A percentile compares a stretch with the other conserved stretches of the same genome.
These are phyloP conservation scores for Shargacucullia verbasci DNA, from an alignment of 2,888 invertebrate species.

Conservation along the genomic window DNA sequence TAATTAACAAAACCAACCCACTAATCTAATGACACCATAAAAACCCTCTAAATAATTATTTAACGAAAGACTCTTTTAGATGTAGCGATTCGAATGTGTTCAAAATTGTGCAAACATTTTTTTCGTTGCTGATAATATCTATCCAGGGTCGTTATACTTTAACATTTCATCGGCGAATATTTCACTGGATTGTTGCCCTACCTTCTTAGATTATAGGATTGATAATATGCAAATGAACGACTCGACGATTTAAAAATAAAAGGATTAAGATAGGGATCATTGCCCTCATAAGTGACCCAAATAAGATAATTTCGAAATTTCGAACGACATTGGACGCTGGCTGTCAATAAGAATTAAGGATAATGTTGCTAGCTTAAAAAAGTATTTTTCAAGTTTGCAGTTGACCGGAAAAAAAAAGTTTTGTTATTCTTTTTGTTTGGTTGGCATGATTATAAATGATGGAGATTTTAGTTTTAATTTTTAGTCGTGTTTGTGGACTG, in stretches of 20 bases:
- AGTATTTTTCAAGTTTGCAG: slow-evolving; percentile 57
- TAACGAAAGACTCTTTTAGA: slow-evolving; percentile 26
- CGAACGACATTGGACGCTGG: slow-evolving; percentile 73
- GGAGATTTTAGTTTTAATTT: slow-evolving; percentile 50
- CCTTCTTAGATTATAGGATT: slow-evolving; percentile 80
- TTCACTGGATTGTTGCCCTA: slow-evolving; percentile 81
- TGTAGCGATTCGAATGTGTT: slow-evolving; percentile 49
- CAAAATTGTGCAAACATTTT: slow-evolving; percentile 56
- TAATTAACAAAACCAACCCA: slow-evolving; percentile 37
- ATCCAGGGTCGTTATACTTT: slow-evolving; percentile 72
- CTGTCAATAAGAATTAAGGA: slow-evolving; percentile 85
- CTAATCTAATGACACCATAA: slow-evolving; percentile 35
- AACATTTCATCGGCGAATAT: slow-evolving; percentile 83
- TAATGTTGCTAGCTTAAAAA: slow-evolving; percentile 78
- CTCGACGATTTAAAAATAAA: slow-evolving; percentile 82
- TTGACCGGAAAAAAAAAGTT: slow-evolving; percentile 35
- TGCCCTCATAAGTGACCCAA: slow-evolving; percentile 85
- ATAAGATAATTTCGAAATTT: slow-evolving; percentile 77
- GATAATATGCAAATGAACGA: slow-evolving; percentile 86
- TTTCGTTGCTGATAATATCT: slow-evolving; percentile 61
- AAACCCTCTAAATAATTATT: slow-evolving; percentile 32
- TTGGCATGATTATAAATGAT: slow-evolving; percentile 47
- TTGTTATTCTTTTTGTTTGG: slow-evolving; percentile 33
- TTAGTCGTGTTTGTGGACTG: slow-evolving; percentile 25
- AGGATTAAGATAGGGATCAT: slow-evolving; percentile 78